Evolutionary conservation across 2,888 invertebrate species (phyloP).

Genomic region (Coelopa pilipes): DNA sequence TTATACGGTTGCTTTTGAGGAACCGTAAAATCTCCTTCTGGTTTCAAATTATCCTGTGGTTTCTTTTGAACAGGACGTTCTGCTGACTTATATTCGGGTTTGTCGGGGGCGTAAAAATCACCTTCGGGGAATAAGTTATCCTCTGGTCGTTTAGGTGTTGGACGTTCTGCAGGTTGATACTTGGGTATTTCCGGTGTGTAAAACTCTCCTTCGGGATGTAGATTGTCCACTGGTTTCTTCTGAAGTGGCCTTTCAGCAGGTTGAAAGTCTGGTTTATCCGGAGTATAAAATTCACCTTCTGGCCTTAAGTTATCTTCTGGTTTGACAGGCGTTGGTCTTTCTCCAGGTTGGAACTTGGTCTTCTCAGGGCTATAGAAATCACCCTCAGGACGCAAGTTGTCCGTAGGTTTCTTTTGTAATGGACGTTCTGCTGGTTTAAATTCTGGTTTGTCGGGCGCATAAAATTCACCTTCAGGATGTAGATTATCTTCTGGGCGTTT

Average conservation of each 20-base stretch:
- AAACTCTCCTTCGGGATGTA: conserved; percentile 72
- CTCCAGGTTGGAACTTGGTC: conserved; percentile 55
- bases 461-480: conserved; percentile 67
- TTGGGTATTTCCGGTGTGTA: conserved; percentile 66
- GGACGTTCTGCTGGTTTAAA: conserved; percentile 64
- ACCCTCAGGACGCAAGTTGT: conserved; percentile 68
- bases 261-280: conserved; percentile 61
- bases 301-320: conserved; percentile 71
- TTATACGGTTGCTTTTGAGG: conserved; percentile 61
- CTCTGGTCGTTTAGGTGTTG: conserved; percentile 66
- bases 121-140: conserved; percentile 69
- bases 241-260: conserved; percentile 69
- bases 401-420: conserved; percentile 55
- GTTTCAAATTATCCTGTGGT: conserved; percentile 65
- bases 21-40: conserved; percentile 70
- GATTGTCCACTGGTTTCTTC: conserved; percentile 70
- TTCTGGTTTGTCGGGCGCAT: conserved; percentile 58
- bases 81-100: conserved; percentile 65
- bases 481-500: conserved; percentile 67
- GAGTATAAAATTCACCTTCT: conserved; percentile 70
- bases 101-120: conserved; percentile 63
- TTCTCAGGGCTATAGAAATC: conserved; percentile 68
- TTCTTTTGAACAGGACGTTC: conserved; percentile 63
- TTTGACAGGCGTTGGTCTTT: conserved; percentile 66
- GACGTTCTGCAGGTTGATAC: conserved; percentile 64